Base-by-base conservation (phyloP, 2,113 vertebrate species). In the Nycticryphes semicollaris region DNA sequence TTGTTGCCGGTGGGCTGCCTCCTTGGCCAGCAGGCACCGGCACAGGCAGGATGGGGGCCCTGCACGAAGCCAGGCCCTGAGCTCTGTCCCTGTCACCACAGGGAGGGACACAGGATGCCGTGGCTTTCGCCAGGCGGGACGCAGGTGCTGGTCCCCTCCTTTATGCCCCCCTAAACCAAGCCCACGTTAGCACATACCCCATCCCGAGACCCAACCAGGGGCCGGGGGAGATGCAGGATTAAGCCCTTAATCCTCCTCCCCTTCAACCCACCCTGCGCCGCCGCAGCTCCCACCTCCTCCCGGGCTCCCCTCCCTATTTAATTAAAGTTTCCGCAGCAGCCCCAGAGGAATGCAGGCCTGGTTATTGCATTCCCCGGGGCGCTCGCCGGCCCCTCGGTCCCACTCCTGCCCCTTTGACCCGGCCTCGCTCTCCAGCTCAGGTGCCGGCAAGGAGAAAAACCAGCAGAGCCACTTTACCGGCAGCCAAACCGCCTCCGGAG, bases 311-410 rank as follows among this genome's bases (percentile, higher is more conserved):
- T 97, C 93, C 95, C 93, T 84, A 93, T 97, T 99, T 99, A 99
- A 99, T 99, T 98, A 99, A 98, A 98, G 96, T 99, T 98, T 98
- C 99, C 98, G 97, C 98, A 98, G 98, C 98, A 98, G 98, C 97
- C 87, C 97, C 87, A 68, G 95, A 98, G 98, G 99, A 99, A 99
- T 99, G 95, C 90, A 24, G 93, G 94, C 97, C 91, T 95, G 93
- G 95, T 97, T 97, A 96, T 98, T 98, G 98, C 98, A 97, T 98
- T 97, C 94, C 96, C 97, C 41, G 2, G 72, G 75, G 89, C 21
- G 2, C 86, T 51, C n/a, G 27, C 45, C 21, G 12, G 88, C 87
- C 82, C 95, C 84, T 92, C 74, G 39, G 7, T 82, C 81, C 72
- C 7, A 22, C 91, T 91, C 56, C 78, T 94, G 95, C 79, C 94